Base-by-base conservation (phyloP, 2,797 vertebrate species). In the Parotocinclus haroldoi region DNA sequence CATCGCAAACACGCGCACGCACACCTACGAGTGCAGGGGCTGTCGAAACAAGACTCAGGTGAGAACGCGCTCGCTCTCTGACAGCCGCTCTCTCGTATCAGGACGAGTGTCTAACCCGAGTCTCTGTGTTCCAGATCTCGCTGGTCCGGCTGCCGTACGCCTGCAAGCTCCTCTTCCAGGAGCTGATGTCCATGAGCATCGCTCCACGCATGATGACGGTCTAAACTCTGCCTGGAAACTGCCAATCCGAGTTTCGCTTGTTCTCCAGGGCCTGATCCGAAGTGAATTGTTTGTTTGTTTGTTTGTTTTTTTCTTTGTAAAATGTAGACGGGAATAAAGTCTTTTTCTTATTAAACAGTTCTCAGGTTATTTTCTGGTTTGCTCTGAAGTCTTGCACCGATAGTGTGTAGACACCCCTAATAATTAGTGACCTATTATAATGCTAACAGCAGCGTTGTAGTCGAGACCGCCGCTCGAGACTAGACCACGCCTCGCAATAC, bases 1-100 rank as follows among this genome's bases (percentile, higher is more conserved):
- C 0, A 99, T 99, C 46, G 96, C 96, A 55, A 98, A 99, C 87
- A 98, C 96, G 0, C 88, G 96, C 74, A 99, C 96, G 0, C 96
- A 99, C 80, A 99, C 96, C 0, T 99, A 99, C 0, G 96, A 99
- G 71, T 99, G 96, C 76, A 85, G 96, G 0, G 96, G 96, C 58
- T 99, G 96, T 81, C 93, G 96, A 40, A 99, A 99, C 81, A 99
- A 99, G 78, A 98, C 96, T 0, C 96, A 98, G 93, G 96, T 97
- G 71, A 0, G 72, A 10, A 1, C 2, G 38, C 9, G 5, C 38
- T 42, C 8, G 9, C 3, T 42, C 1, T 9, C 8, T 4, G 40
- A 42, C 40, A 7, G 27, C 27, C 5, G 27, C 27, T 27, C 27
- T 2, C 27, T 27, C 27, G 27, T 2, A 5, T 27, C 27, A 2